phyloP scores from a whole-genome alignment of 2,797 vertebrate genomes.

The Rhinichthys osculus region DNA sequence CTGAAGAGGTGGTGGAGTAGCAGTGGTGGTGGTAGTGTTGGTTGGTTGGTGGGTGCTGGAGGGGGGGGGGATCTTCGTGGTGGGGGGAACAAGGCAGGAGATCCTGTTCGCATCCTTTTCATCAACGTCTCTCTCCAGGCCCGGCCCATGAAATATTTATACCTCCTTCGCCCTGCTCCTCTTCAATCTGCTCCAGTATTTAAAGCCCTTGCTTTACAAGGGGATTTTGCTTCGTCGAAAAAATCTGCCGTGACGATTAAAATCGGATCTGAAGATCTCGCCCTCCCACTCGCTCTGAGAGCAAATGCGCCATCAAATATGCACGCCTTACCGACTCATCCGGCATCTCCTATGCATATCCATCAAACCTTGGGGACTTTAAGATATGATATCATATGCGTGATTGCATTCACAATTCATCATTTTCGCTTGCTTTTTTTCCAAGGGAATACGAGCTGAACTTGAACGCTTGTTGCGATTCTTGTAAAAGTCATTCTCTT shows the following conservation, averaged over 20 bases:
- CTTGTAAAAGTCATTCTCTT: conserved; percentile 44
- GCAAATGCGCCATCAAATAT: conserved; percentile 83
- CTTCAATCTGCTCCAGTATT: conserved; percentile 72
- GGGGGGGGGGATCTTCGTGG: conserved; percentile 9
- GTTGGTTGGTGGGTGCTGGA: conserved; percentile 60
- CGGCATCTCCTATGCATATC: conserved; percentile 81
- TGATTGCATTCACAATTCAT: conserved; percentile 76
- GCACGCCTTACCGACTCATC: conserved; percentile 77
- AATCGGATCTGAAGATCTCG: conserved; percentile 70
- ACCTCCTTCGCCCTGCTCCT: conserved; percentile 58
- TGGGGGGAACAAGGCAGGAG: conserved; percentile 52
- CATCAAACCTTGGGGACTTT: conserved; percentile 78
- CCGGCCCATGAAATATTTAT: conserved; percentile 81
- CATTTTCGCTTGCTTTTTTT: conserved; percentile 64
- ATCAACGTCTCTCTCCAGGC: conserved; percentile 69
- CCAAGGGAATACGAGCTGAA: conserved; percentile 29
- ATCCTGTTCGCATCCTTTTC: conserved; percentile 68
- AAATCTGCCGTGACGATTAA: conserved; percentile 74
- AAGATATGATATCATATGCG: conserved; percentile 73
- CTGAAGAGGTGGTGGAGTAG: conserved; percentile 59
- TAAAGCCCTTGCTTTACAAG: conserved; percentile 69
- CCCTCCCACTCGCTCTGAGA: conserved; percentile 76
- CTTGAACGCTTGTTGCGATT: conserved; percentile 39
- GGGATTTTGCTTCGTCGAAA: conserved; percentile 71
- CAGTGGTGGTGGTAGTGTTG: conserved; percentile 57